Evolutionary conservation across 2,113 vertebrate species (phyloP).

Genomic region (Notarius quadriscutis): DNA sequence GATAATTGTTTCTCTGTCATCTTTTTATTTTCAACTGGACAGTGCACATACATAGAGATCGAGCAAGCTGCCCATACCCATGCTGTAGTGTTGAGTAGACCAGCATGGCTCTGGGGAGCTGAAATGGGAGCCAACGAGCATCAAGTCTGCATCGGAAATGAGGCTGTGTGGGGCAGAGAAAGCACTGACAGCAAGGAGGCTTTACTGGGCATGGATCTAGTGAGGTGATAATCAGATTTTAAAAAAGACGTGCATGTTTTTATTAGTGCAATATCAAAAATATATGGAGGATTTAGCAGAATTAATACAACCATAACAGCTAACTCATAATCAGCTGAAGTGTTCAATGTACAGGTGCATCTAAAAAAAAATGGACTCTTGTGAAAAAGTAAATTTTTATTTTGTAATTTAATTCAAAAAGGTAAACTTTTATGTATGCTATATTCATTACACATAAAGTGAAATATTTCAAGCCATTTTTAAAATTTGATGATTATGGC

Average conservation of each 20-base stretch:
- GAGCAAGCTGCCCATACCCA: conserved; percentile 81
- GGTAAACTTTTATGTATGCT: too few relatives aligned
- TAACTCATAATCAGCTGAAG: neutral
- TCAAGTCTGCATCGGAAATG: conserved; percentile 94
- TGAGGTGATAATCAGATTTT: conserved; percentile 74
- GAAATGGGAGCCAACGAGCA: conserved; percentile 98
- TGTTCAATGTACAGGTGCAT: too few relatives aligned
- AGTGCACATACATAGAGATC: conserved; percentile 91
- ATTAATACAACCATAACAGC: neutral
- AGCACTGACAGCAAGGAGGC: conserved; percentile 77
- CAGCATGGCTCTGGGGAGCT: conserved; percentile 95
- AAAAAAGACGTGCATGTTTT: neutral
- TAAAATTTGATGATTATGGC: too few relatives aligned
- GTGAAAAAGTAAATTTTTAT: too few relatives aligned
- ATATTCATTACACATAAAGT: too few relatives aligned
- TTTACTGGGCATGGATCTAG: conserved; percentile 94
- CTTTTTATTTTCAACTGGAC: conserved; percentile 40
- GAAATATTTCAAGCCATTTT: too few relatives aligned
- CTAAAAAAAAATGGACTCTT: too few relatives aligned
- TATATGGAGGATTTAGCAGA: neutral
- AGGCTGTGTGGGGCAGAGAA: conserved; percentile 93
- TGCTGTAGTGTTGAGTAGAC: conserved; percentile 89
- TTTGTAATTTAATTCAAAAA: too few relatives aligned
- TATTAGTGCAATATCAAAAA: neutral
- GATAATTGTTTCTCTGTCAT: neutral